phyloP scores from a whole-genome alignment of 2,113 vertebrate species.

The Sprattus sprattus region DNA sequence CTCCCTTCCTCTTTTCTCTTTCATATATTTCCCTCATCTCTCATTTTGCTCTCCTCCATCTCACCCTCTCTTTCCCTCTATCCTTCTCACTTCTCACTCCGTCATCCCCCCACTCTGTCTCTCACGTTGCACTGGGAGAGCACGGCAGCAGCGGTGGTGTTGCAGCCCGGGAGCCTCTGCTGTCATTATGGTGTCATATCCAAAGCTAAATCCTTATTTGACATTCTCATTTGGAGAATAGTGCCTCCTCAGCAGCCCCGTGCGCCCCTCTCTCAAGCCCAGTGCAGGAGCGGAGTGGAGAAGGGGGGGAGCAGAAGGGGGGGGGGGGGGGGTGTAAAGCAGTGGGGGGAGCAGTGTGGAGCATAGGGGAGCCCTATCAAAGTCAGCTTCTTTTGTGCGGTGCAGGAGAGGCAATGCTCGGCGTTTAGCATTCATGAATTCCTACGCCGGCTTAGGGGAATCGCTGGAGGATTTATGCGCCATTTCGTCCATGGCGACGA shows the following conservation, averaged over 20 bases:
- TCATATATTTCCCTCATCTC: not conserved
- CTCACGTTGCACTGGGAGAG: not conserved
- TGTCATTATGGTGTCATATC: conserved; percentile 45
- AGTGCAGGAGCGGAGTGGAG: not conserved
- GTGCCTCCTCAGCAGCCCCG: conserved; percentile 55
- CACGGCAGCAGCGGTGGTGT: not conserved
- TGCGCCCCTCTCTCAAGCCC: not conserved
- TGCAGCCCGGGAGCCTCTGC: conserved; percentile 12
- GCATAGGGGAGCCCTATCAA: conserved; percentile 50
- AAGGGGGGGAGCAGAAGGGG: too few relatives aligned
- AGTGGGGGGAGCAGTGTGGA: not conserved
- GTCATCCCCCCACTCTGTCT: not conserved
- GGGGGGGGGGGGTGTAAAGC: not conserved
- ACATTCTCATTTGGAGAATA: conserved; percentile 59
- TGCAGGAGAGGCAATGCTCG: conserved; percentile 26
- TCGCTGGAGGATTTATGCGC: conserved; percentile 57
- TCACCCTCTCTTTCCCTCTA: not conserved
- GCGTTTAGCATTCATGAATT: conserved; percentile 62
- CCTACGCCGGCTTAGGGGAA: conserved; percentile 49
- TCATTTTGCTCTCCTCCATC: not conserved
- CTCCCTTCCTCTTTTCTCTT: not conserved
- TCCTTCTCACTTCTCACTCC: not conserved
- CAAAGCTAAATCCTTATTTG: conserved; percentile 52
- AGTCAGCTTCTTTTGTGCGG: conserved; percentile 52
- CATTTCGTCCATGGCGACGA: conserved; percentile 56